Conservation (phyloP, 1,140 invertebrate genomes). For the Paraescarpia echinospica region DNA sequence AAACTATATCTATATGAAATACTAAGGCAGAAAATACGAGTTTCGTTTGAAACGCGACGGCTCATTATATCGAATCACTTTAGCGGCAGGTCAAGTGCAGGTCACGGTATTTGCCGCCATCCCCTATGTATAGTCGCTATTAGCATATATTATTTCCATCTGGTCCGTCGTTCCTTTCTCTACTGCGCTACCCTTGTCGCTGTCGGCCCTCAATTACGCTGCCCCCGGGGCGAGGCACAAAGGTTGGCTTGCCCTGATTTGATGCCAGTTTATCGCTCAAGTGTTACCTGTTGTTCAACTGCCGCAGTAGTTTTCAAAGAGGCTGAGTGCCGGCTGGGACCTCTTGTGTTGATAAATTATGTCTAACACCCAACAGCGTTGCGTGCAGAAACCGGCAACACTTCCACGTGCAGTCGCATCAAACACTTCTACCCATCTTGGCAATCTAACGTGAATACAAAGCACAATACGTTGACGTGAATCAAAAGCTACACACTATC, state of each 20-base stretch:
- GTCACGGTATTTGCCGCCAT: neutral
- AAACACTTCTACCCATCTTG: neutral
- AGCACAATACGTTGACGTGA: neutral
- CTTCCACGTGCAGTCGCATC: neutral
- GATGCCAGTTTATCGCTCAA: constrained; percentile 4
- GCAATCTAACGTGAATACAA: neutral
- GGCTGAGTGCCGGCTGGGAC: neutral
- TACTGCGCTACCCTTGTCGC: neutral
- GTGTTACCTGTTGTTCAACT: neutral
- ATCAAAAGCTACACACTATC: neutral
- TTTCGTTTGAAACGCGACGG: neutral
- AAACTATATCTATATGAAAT: too few relatives aligned
- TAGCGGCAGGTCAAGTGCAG: neutral
- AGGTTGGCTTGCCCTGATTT: neutral
- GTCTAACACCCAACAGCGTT: neutral
- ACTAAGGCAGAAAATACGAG: neutral
- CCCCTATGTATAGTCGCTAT: neutral
- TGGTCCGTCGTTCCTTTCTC: neutral
- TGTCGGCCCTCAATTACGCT: neutral
- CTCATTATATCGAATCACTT: neutral
- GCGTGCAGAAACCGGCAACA: neutral
- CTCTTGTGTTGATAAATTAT: neutral
- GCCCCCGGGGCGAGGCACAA: neutral
- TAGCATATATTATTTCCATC: constrained; percentile 2
- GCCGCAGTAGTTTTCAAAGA: neutral